Conservation (phyloP, 1,140 invertebrate species). For the Bombus vancouverensis region DNA sequence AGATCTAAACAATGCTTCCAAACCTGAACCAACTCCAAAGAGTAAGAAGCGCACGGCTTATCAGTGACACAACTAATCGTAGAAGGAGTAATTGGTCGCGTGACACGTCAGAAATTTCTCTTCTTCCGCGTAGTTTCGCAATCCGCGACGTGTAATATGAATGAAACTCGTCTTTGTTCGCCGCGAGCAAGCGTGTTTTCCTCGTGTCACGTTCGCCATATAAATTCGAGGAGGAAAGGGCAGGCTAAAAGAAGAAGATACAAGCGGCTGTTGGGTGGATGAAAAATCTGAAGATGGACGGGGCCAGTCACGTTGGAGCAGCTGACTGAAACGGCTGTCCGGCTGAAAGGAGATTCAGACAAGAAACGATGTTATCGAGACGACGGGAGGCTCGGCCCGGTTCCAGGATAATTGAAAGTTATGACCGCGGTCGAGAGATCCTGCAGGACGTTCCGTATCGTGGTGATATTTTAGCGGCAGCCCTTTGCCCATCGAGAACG, state of each 20-base stretch:
- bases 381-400: constrained; percentile 49
- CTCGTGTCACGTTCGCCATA: constrained; percentile 32
- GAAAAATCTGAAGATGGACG: constrained; percentile 49
- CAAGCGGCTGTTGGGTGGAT: neutral
- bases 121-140: constrained; percentile 43
- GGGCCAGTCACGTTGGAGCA: constrained; percentile 8
- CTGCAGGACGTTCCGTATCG: neutral
- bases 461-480: neutral
- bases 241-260: too few relatives aligned
- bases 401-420: constrained; percentile 68
- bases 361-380: constrained; percentile 61
- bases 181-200: constrained; percentile 16
- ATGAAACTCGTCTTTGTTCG: constrained; percentile 37
- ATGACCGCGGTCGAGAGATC: constrained; percentile 46
- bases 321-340: neutral
- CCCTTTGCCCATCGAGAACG: neutral
- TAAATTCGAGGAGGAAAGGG: neutral
- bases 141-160: neutral
- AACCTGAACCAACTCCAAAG: neutral
- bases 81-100: neutral
- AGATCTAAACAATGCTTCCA: too few relatives aligned
- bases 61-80: neutral
- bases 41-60: neutral
- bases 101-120: constrained; percentile 29
- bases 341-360: constrained; percentile 22